A percentile compares a stretch with the other conserved stretches of the same genome.
Conservation (phyloP, 53 echinoderm and acorn worm species). For the Actinopyga echinites region DNA sequence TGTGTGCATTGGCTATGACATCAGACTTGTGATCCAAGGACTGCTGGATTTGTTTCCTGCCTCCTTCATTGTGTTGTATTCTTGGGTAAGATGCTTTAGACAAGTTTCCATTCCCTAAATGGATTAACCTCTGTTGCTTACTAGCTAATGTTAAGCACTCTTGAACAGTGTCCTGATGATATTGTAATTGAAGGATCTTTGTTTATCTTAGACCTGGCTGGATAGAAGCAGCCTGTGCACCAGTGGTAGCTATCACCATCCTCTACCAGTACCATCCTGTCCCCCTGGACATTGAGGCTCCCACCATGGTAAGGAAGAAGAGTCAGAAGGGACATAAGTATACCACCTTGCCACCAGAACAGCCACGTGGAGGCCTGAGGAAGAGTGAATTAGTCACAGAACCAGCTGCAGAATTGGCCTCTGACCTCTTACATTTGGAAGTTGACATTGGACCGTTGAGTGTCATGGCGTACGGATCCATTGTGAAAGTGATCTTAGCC, state of each 20-base stretch:
- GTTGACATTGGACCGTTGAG: conserved; percentile 90
- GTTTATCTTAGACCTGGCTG: conserved; percentile 68
- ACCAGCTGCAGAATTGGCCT: conserved; percentile 65
- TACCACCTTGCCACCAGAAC: conserved; percentile 59
- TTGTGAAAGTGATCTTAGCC: conserved; percentile 70
- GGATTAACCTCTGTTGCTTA: no score
- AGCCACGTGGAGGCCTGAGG: conserved; percentile 74
- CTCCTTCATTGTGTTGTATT: no score
- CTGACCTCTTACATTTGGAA: conserved; percentile 82
- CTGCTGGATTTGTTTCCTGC: no score
- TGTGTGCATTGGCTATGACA: no score
- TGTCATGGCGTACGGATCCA: conserved; percentile 82
- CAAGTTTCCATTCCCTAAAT: no score
- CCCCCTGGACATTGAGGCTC: conserved; percentile 83
- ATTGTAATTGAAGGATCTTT: no score
- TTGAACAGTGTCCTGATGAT: no score
- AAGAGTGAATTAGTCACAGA: conserved; percentile 68
- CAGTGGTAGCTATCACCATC: conserved; percentile 76
- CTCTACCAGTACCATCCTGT: conserved; percentile 87
- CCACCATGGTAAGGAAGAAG: conserved; percentile 67
- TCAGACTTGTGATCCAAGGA: no score
- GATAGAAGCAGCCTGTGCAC: conserved; percentile 86
- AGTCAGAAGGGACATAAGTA: conserved; percentile 53
- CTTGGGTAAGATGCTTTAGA: no score
- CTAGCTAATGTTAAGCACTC: no score